Percentiles rank a stretch among this genome's conserved stretches.
These are phyloP conservation scores for Esox niger DNA, from an alignment of 2,113 vertebrate genomes.

Conservation along the genomic window DNA sequence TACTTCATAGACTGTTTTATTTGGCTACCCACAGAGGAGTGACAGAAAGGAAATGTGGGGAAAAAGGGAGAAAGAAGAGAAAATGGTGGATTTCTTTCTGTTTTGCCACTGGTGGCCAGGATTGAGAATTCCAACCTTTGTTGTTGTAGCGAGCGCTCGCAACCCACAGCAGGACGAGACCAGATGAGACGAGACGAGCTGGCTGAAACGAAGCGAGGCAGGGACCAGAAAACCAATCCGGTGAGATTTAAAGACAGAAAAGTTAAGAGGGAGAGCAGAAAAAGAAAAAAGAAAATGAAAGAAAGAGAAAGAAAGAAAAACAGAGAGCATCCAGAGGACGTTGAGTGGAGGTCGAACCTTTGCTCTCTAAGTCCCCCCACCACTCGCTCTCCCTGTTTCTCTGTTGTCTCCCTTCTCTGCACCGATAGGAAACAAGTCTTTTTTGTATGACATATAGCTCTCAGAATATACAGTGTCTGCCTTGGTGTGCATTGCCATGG, in stretches of 20 bases:
- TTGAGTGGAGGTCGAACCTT: constrained; percentile 12
- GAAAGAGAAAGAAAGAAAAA: neutral
- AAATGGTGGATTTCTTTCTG: neutral
- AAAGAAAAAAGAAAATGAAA: neutral
- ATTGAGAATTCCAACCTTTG: constrained; percentile 8
- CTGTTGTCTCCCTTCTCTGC: constrained; percentile 11
- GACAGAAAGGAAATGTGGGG: neutral
- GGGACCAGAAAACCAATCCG: constrained; percentile 28
- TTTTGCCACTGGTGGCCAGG: constrained; percentile 1
- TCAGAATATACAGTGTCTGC: constrained; percentile 20
- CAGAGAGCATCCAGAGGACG: constrained; percentile 27
- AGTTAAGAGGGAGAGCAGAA: neutral
- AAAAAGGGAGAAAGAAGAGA: constrained; percentile 8
- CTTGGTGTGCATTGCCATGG: constrained; percentile 27
- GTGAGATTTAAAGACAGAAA: constrained; percentile 15
- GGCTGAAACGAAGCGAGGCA: constrained; percentile 19
- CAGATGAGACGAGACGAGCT: constrained; percentile 24
- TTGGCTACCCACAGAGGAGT: too few species aligned
- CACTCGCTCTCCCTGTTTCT: constrained; percentile 5
- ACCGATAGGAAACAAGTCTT: constrained; percentile 20
- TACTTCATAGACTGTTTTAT: neutral
- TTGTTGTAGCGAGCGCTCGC: neutral
- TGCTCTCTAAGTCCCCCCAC: constrained; percentile 19
- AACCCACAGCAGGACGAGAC: neutral
- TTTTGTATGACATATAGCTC: constrained; percentile 23